Conservation (phyloP, 53 echinoderm and acorn worm genomes). For the Astropecten irregularis region DNA sequence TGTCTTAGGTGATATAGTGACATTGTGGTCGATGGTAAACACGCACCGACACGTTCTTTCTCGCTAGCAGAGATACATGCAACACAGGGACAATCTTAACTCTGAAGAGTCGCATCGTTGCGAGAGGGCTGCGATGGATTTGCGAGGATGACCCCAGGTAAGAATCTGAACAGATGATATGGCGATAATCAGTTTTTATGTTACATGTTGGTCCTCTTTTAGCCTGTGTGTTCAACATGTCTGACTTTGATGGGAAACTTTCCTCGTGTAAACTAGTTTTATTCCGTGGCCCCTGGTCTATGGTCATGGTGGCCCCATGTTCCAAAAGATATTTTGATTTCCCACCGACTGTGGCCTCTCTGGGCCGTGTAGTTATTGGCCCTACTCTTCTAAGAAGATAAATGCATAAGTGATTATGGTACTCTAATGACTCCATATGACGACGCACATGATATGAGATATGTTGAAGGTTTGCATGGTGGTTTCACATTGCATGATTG, state of each 20-base stretch:
- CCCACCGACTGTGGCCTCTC: not conserved
- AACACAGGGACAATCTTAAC: not conserved
- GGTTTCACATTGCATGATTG: too few species aligned
- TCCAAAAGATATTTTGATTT: not conserved
- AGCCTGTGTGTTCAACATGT: not conserved
- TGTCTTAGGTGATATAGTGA: not conserved
- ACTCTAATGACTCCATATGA: too few species aligned
- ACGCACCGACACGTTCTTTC: not conserved
- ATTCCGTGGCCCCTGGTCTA: too few species aligned
- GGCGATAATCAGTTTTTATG: not conserved
- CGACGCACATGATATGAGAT: too few species aligned
- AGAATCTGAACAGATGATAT: not conserved
- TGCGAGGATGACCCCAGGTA: conserved; percentile 1
- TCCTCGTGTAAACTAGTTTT: not conserved
- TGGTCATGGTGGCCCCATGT: too few species aligned
- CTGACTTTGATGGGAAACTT: not conserved
- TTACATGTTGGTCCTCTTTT: not conserved
- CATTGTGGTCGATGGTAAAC: not conserved
- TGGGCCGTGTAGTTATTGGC: too few species aligned
- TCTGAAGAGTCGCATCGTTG: not conserved
- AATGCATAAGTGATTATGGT: too few species aligned
- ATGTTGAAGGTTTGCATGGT: too few species aligned
- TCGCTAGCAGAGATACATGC: not conserved
- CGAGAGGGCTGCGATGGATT: not conserved
- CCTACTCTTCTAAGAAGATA: too few species aligned